Evolutionary conservation across 1,140 invertebrate species (phyloP).

Genomic region (Parapsyche elsis): DNA sequence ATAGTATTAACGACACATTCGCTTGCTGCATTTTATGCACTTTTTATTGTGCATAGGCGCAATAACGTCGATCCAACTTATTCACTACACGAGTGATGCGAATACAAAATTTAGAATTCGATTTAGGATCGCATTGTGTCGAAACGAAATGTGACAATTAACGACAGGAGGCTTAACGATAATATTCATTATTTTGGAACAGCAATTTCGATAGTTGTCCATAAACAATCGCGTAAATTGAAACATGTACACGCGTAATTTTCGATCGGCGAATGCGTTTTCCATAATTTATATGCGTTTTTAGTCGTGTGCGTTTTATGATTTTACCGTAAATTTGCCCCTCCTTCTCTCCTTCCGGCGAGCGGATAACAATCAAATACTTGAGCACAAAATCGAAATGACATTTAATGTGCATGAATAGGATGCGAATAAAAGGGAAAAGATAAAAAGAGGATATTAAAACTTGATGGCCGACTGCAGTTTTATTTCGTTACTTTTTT

Average conservation of each 20-base stretch:
- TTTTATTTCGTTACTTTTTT: slow-evolving; percentile 49
- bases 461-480: slow-evolving; percentile 43
- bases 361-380: slow-evolving; percentile 43
- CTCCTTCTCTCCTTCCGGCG: slow-evolving; percentile 11
- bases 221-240: too few relatives aligned
- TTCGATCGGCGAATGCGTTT: neutral
- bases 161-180: too few relatives aligned
- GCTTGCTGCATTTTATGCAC: slow-evolving; percentile 5
- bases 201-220: too few relatives aligned
- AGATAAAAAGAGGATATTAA: slow-evolving; percentile 50
- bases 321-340: slow-evolving; percentile 27
- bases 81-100: neutral
- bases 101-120: neutral
- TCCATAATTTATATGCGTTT: neutral
- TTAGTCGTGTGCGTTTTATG: slow-evolving; percentile 5
- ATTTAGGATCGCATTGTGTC: too few relatives aligned
- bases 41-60: slow-evolving; percentile 21
- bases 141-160: too few relatives aligned
- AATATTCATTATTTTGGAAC: too few relatives aligned
- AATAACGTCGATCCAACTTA: slow-evolving; percentile 11
- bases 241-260: too few relatives aligned
- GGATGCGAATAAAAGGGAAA: slow-evolving; percentile 42
- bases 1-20: neutral
- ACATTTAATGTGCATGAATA: slow-evolving; percentile 45
- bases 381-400: slow-evolving; percentile 46